Percentiles rank a stretch among this genome's conserved stretches.
phyloP scores from a whole-genome alignment of 1,140 invertebrate genomes.

The Papilio polytes region DNA sequence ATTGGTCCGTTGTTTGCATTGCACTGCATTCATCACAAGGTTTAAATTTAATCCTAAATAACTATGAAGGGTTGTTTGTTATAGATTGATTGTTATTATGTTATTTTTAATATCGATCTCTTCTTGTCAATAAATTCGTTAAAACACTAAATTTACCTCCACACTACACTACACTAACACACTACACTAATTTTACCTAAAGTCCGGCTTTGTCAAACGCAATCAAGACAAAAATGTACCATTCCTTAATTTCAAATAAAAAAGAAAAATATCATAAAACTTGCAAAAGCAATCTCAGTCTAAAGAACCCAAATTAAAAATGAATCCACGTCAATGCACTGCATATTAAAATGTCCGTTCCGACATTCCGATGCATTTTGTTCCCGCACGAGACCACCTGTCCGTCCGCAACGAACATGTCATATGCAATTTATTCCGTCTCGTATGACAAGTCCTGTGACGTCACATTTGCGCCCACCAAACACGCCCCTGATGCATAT shows the following conservation, averaged over 20 bases:
- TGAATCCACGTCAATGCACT: conserved; percentile 31
- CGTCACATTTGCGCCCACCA: conserved; percentile 19
- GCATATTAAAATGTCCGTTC: conserved; percentile 26
- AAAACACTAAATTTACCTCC: neutral
- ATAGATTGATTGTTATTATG: neutral
- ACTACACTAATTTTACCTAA: neutral
- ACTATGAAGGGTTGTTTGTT: neutral
- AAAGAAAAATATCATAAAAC: neutral
- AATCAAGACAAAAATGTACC: neutral
- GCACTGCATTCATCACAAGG: neutral
- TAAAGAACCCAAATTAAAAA: conserved; percentile 20
- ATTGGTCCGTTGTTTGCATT: conserved; percentile 26
- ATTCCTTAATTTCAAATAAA: neutral
- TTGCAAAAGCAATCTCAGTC: neutral
- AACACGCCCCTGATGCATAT: conserved; percentile 4
- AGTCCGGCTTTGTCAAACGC: neutral
- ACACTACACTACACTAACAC: too few species aligned
- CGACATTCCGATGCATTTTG: conserved; percentile 64
- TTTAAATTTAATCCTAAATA: neutral
- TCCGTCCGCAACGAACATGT: conserved; percentile 71
- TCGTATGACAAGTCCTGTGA: conserved; percentile 29
- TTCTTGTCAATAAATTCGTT: neutral
- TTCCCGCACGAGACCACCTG: conserved; percentile 62
- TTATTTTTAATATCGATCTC: neutral
- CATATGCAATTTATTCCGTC: conserved; percentile 61